phyloP scores from a whole-genome alignment of 2,888 invertebrate genomes.

The Eupithecia abbreviata region DNA sequence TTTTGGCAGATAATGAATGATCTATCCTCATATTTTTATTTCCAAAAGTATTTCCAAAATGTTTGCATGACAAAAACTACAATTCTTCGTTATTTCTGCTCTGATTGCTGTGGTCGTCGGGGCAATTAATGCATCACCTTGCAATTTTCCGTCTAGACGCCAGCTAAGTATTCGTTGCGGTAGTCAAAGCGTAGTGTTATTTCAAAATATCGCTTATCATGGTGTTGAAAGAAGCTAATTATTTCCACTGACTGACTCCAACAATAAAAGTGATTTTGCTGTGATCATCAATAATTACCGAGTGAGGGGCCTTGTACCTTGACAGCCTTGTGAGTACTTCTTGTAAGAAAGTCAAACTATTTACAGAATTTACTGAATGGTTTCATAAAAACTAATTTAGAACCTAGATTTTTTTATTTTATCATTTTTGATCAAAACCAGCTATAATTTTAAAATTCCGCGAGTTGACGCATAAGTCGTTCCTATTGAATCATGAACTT shows the following conservation, averaged over 20 bases:
- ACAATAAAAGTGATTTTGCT: conserved; percentile 72
- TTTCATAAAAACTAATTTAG: no score
- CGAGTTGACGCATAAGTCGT: no score
- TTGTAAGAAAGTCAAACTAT: neutral
- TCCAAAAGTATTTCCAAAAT: neutral
- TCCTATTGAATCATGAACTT: neutral
- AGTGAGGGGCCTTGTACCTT: neutral
- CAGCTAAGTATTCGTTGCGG: conserved; percentile 51
- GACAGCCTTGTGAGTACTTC: neutral
- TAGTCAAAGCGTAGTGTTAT: conserved; percentile 52
- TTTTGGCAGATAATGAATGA: neutral
- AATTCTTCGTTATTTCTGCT: conserved; percentile 51
- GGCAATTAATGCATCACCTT: conserved; percentile 65
- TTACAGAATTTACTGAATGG: no score
- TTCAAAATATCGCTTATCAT: conserved; percentile 61
- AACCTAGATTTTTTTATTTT: no score
- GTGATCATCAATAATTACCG: conserved; percentile 32
- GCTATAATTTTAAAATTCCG: no score
- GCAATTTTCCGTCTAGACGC: conserved; percentile 70
- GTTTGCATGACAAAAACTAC: neutral
- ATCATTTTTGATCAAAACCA: neutral
- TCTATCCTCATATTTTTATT: neutral
- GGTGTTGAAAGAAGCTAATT: conserved; percentile 66
- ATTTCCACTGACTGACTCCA: conserved; percentile 63
- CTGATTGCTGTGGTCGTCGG: conserved; percentile 59